These are phyloP conservation scores for Brachypalpus laphriformis DNA, from an alignment of 2,888 invertebrate genomes.

Conservation along the genomic window DNA sequence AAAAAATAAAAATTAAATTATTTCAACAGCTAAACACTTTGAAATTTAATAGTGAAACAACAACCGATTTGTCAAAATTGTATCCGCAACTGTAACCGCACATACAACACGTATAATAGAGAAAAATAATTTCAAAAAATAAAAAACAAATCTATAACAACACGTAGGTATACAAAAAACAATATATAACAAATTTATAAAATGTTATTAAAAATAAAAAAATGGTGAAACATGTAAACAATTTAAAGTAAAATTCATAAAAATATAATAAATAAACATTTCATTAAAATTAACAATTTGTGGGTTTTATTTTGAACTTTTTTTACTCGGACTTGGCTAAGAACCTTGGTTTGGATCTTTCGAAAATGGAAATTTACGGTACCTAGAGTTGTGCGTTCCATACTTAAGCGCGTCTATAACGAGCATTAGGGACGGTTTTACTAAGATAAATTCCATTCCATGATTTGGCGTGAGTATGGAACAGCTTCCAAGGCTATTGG, in stretches of 20 bases:
- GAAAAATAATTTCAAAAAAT: slow-evolving; percentile 1
- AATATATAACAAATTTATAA: slow-evolving; percentile 27
- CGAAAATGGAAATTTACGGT: too few species aligned
- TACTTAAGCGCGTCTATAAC: too few species aligned
- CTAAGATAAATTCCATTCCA: too few species aligned
- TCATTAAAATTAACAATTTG: slow-evolving; percentile 57
- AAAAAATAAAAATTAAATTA: too few species aligned
- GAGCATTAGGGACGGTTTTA: too few species aligned
- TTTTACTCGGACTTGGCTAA: too few species aligned
- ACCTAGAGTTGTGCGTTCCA: too few species aligned
- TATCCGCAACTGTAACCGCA: slow-evolving; percentile 39
- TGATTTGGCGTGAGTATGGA: too few species aligned
- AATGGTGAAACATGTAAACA: slow-evolving; percentile 20
- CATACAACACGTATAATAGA: slow-evolving; percentile 26
- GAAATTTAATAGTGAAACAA: slow-evolving; percentile 5
- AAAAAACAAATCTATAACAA: background rate
- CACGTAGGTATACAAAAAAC: slow-evolving; percentile 34
- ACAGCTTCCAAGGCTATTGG: too few species aligned
- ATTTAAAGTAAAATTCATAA: slow-evolving; percentile 21
- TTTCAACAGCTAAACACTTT: slow-evolving; percentile 48
- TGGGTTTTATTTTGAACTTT: too few species aligned
- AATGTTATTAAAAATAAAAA: background rate
- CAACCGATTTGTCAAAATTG: slow-evolving; percentile 57
- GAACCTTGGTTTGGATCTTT: too few species aligned
- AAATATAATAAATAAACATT: slow-evolving; percentile 58